phyloP scores from a whole-genome alignment of 2,113 vertebrate species.

The Elachura formosa region DNA sequence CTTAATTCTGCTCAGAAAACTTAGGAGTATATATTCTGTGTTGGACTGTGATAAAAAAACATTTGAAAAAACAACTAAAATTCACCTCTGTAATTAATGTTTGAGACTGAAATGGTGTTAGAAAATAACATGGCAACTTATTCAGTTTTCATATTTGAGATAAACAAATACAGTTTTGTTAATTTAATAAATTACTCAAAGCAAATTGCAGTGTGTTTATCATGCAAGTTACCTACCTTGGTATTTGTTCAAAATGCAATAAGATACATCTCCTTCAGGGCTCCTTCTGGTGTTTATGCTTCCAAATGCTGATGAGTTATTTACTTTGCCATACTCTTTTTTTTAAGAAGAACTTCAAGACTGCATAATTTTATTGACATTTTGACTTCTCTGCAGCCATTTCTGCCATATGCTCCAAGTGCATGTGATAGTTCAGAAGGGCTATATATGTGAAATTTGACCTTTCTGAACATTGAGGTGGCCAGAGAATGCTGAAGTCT shows the following conservation, averaged over 20 bases:
- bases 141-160: not conserved
- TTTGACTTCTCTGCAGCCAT: not conserved
- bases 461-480: not conserved
- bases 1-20: not conserved
- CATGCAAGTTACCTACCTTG: not conserved
- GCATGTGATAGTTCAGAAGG: not conserved
- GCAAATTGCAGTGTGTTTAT: not conserved
- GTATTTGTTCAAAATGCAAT: not conserved
- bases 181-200: not conserved
- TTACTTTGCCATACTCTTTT: not conserved
- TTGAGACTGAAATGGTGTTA: not conserved
- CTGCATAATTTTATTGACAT: not conserved
- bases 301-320: not conserved
- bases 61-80: not conserved
- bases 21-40: not conserved
- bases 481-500: not conserved
- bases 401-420: not conserved
- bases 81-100: not conserved
- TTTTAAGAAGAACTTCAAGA: not conserved
- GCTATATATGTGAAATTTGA: not conserved
- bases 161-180: not conserved
- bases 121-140: not conserved
- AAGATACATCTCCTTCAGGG: not conserved
- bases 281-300: constrained; percentile 2
- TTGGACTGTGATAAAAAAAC: not conserved